Evolutionary conservation across 2,113 vertebrate genomes (phyloP).

Genomic region (Benitochromis conjunctus): DNA sequence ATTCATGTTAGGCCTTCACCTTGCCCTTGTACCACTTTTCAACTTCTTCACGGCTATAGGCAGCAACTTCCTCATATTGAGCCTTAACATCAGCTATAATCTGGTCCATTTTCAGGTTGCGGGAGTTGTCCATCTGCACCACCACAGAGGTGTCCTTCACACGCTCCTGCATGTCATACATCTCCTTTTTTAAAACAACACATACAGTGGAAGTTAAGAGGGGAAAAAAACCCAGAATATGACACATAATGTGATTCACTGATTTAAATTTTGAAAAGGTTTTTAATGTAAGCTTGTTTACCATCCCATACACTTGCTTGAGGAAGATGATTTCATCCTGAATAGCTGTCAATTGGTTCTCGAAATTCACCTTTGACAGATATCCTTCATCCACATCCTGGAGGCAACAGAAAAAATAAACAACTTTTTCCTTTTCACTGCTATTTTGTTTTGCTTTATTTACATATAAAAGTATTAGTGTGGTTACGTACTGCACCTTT

Average conservation of each 20-base stretch:
- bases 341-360: constrained; percentile 63
- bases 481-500: constrained; percentile 51
- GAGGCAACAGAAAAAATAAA: background rate
- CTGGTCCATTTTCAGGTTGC: constrained; percentile 78
- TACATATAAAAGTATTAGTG: background rate
- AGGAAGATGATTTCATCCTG: constrained; percentile 75
- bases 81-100: constrained; percentile 76
- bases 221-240: background rate
- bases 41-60: constrained; percentile 69
- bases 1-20: constrained; percentile 56
- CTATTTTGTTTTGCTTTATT: background rate
- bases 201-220: background rate
- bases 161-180: constrained; percentile 74
- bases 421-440: background rate
- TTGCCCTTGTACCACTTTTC: constrained; percentile 82
- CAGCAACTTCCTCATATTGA: constrained; percentile 78
- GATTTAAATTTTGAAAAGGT: background rate
- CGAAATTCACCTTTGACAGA: constrained; percentile 73
- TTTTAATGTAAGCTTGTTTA: constrained; percentile 24
- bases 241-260: background rate
- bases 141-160: constrained; percentile 76
- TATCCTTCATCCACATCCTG: constrained; percentile 80
- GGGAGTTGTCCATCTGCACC: constrained; percentile 85
- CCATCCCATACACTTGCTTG: constrained; percentile 74
- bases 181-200: constrained; percentile 69